A percentile compares a stretch with the other conserved stretches of the same genome.
Conservation (phyloP, 2,888 invertebrate species). For the Gibbula magus region DNA sequence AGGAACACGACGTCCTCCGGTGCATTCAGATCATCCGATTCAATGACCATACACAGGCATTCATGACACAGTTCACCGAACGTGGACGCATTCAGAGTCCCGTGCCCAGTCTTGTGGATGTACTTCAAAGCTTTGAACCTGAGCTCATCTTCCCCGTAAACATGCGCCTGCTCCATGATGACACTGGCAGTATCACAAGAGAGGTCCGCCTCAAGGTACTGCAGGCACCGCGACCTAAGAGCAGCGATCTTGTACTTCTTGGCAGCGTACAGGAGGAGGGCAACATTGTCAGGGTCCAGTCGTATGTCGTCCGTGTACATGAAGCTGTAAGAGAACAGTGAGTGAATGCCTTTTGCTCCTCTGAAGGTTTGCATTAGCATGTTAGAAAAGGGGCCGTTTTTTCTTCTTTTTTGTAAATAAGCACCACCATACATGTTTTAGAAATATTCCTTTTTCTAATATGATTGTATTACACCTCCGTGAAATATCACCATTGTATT, state of each 20-base stretch:
- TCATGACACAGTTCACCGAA: conserved; percentile 81
- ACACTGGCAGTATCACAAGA: conserved; percentile 80
- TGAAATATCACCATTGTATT: too few relatives aligned
- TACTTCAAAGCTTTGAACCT: conserved; percentile 82
- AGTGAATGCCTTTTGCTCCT: background rate
- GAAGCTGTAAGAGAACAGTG: conserved; percentile 76
- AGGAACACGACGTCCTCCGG: conserved; percentile 69
- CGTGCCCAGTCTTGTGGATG: conserved; percentile 80
- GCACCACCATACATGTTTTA: too few relatives aligned
- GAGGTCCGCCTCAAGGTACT: conserved; percentile 82
- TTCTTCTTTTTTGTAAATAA: too few relatives aligned
- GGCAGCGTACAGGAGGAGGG: conserved; percentile 84
- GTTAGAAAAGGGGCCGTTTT: too few relatives aligned
- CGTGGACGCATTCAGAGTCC: conserved; percentile 77
- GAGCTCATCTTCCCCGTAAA: conserved; percentile 75
- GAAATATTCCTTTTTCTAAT: too few relatives aligned
- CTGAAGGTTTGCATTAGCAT: background rate
- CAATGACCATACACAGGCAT: conserved; percentile 82
- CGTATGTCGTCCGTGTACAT: conserved; percentile 81
- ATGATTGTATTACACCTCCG: too few relatives aligned
- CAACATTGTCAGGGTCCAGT: conserved; percentile 79
- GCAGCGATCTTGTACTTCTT: conserved; percentile 85
- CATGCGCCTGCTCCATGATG: conserved; percentile 54
- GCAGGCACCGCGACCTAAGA: conserved; percentile 82
- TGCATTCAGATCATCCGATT: conserved; percentile 82